Evolutionary conservation across 2,797 vertebrate genomes (phyloP).

Genomic region (Hoplostethus atlanticus): DNA sequence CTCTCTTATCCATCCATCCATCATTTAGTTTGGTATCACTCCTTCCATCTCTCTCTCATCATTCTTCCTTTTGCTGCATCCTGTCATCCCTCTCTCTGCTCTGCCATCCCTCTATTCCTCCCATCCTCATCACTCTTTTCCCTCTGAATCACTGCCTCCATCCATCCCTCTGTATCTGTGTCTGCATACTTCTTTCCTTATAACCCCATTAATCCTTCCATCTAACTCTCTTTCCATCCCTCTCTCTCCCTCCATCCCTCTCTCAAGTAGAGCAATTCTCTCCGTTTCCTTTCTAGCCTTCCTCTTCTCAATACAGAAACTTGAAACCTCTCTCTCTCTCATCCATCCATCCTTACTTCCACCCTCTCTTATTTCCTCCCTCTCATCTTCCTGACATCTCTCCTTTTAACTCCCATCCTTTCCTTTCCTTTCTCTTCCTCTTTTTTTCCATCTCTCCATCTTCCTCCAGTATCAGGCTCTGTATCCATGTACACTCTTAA

Average conservation of each 20-base stretch:
- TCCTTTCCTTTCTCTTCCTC: neutral
- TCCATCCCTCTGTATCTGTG: too few species aligned
- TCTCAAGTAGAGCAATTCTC: too few species aligned
- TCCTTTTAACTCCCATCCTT: neutral
- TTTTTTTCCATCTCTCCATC: neutral
- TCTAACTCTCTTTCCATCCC: neutral
- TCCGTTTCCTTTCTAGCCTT: neutral
- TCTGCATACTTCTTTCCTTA: too few species aligned
- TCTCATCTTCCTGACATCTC: too few species aligned
- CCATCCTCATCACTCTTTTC: too few species aligned
- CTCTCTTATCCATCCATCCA: too few species aligned
- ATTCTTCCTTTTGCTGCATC: neutral
- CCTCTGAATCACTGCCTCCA: too few species aligned
- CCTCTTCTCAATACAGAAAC: neutral
- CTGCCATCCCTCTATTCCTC: neutral
- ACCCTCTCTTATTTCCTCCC: neutral
- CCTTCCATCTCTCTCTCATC: too few species aligned
- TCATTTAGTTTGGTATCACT: too few species aligned
- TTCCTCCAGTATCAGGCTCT: neutral
- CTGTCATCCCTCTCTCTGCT: neutral
- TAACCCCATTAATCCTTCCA: too few species aligned
- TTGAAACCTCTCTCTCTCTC: neutral
- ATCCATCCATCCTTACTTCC: neutral
- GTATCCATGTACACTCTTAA: too few species aligned
- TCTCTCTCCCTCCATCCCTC: neutral